Evolutionary conservation across 2,113 vertebrate species (phyloP).

Genomic region (Rafetus swinhoei): DNA sequence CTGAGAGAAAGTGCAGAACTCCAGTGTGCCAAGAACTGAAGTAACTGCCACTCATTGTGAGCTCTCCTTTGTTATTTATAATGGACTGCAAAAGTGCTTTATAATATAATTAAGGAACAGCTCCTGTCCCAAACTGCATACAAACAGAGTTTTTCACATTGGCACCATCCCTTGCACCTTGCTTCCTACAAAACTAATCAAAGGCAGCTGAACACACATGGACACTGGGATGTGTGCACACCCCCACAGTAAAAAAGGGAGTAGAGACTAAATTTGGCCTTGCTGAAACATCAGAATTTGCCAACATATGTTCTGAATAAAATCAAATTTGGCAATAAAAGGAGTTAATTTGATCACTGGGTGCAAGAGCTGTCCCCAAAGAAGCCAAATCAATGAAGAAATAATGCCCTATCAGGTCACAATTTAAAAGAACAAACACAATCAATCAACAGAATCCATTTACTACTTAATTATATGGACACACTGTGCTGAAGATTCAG

Average conservation of each 20-base stretch:
- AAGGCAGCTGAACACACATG: background rate
- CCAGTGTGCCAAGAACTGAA: accelerated
- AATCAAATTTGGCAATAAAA: conserved; percentile 33
- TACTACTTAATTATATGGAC: background rate
- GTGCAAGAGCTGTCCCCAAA: background rate
- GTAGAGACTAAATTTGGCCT: background rate
- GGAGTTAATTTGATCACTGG: conserved; percentile 29
- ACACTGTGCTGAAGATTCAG: background rate
- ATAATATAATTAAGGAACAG: background rate
- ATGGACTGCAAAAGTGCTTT: background rate
- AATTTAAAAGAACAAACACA: background rate
- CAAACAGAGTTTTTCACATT: background rate
- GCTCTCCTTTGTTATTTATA: background rate
- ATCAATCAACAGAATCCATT: background rate
- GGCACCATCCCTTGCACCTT: accelerated
- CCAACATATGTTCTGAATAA: background rate
- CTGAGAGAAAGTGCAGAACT: background rate
- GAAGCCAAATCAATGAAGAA: background rate
- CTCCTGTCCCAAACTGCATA: background rate
- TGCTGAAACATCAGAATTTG: background rate
- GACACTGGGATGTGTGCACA: accelerated
- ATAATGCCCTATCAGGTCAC: background rate
- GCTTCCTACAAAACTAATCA: background rate
- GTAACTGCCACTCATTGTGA: background rate
- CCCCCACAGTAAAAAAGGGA: background rate